These are phyloP conservation scores for Cartodere bifasciata DNA, from an alignment of 2,888 invertebrate species.

Conservation along the genomic window DNA sequence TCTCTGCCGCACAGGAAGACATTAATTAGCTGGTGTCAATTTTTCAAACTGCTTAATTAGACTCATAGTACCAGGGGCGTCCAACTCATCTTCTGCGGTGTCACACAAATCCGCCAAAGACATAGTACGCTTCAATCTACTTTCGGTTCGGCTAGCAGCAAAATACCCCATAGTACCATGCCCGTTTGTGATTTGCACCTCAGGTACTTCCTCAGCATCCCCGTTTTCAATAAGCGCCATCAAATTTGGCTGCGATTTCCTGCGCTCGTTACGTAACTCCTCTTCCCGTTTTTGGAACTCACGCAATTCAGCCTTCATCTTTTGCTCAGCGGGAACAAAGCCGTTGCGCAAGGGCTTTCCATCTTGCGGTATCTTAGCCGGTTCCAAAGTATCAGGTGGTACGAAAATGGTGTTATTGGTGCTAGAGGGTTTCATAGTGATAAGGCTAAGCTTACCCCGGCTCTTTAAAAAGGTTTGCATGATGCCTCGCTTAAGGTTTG, in stretches of 20 bases:
- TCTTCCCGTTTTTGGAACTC: constrained; percentile 59
- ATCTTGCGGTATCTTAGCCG: constrained; percentile 31
- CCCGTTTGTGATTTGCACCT: background rate
- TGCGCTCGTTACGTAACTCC: constrained; percentile 48
- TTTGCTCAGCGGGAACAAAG: constrained; percentile 74
- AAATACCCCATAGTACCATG: too few species aligned
- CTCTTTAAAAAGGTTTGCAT: constrained; percentile 79
- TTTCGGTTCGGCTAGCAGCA: constrained; percentile 4
- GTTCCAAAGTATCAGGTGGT: constrained; percentile 20
- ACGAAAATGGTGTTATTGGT: constrained; percentile 2
- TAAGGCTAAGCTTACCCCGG: constrained; percentile 50
- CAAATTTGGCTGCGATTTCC: constrained; percentile 48
- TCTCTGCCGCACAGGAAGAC: too few species aligned
- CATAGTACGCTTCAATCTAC: constrained; percentile 46
- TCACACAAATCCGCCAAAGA: constrained; percentile 57
- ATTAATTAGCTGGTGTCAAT: too few species aligned
- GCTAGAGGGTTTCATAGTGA: constrained; percentile 23
- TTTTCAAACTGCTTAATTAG: constrained; percentile 75
- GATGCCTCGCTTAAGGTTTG: constrained; percentile 44
- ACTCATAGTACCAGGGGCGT: constrained; percentile 52
- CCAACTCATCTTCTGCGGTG: constrained; percentile 42
- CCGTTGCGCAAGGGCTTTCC: constrained; percentile 60
- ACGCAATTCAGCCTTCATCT: constrained; percentile 70
- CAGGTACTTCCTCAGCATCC: constrained; percentile 24
- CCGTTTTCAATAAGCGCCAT: constrained; percentile 49